Evolutionary conservation across 2,888 invertebrate genomes (phyloP), one percentile per base, ranked within the genome.

Genomic region (Eupithecia centaureata): DNA sequence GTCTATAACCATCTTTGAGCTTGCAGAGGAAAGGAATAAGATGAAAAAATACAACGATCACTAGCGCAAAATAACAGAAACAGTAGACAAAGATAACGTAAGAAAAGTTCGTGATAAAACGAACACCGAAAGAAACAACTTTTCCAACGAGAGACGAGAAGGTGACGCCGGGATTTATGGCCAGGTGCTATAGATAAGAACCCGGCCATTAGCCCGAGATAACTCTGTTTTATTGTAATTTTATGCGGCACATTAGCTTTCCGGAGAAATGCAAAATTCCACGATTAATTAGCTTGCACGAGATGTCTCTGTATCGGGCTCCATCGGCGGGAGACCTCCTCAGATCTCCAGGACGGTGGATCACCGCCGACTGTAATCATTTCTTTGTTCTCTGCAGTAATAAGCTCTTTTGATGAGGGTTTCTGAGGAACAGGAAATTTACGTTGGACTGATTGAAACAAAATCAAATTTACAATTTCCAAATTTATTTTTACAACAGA

Each of bases 181-280:
- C 68, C 79, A 82, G 81, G 80, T 82, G 81, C 79, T 77, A 87
- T 87, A 86, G 86, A 87, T 86, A 85, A 83, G 83, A 82, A 80
- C 81, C 78, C 76, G 78, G 78, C 85, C 86, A 85, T 87, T 76
- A 75, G 75, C 63, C 63, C 67, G 67, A 85, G 87, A 88, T 88
- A 88, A 86, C 82, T 79, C 83, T 82, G 82, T 79, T 88, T 88
- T 87, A 89, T 88, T 83, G 88, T 87, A 86, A 89, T 77, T 76
- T 77, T 89, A 89, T 89, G 84, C 88, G 79, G 78, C 80, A 83
- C 85, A 85, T 86, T 87, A 88, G 82, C 79, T 71, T 64, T 61
- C 63, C 61, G 65, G 74, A 71, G 75, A 74, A 77, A 77, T 77
- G 73, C 75, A 73, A 75, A 78, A 76, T 73, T 65, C 67, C 67